Evolutionary conservation across 2,113 vertebrate genomes (phyloP).

Genomic region (Nothoprocta perdicaria): DNA sequence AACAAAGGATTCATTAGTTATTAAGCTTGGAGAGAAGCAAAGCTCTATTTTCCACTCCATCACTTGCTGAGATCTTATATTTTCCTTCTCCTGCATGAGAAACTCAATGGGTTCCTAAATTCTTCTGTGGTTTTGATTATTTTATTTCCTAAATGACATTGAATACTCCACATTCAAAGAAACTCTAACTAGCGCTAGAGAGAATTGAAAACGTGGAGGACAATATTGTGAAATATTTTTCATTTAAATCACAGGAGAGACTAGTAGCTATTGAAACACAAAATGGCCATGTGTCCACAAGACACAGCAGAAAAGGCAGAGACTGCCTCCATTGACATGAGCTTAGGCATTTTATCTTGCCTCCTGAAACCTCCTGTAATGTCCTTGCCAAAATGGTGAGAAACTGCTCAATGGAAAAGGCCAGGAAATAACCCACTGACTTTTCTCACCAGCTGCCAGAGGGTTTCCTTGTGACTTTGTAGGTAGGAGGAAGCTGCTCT

Average conservation of each 20-base stretch:
- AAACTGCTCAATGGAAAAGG: neutral
- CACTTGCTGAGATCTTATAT: neutral
- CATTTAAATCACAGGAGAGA: conserved; percentile 4
- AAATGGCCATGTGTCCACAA: neutral
- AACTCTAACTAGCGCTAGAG: neutral
- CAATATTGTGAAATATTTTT: neutral
- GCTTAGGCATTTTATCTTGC: neutral
- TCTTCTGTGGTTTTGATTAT: neutral
- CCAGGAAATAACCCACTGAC: neutral
- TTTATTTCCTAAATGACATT: conserved; percentile 35
- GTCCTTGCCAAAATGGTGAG: neutral
- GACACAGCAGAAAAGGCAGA: neutral
- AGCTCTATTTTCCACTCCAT: neutral
- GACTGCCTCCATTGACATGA: neutral
- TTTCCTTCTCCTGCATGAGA: neutral
- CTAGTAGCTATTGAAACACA: neutral
- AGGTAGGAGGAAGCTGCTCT: neutral
- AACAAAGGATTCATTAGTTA: neutral
- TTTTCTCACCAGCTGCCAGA: neutral
- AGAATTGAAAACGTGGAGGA: neutral
- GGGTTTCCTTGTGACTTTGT: neutral
- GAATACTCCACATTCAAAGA: neutral
- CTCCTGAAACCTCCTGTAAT: neutral
- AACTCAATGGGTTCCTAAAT: neutral
- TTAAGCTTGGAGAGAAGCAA: neutral